Evolutionary conservation across 2,888 invertebrate species (phyloP).

Genomic region (Sinodicranocentrus sp.): DNA sequence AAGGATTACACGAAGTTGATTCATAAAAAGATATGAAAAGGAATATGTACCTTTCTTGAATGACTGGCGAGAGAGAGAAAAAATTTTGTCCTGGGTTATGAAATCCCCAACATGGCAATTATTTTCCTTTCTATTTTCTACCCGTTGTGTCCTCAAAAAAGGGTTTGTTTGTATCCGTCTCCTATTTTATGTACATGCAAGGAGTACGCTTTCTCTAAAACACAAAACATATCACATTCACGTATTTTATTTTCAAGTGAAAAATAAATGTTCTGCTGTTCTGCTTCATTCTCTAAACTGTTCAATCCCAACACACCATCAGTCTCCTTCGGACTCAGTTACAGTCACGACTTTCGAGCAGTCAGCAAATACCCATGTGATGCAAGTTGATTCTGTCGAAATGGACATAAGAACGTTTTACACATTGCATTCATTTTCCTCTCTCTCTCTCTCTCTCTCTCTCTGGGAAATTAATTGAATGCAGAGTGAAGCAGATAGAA

Average conservation of each 20-base stretch:
- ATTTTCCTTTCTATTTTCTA: constrained; percentile 32
- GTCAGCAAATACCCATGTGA: too few species aligned
- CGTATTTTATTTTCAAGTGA: constrained; percentile 20
- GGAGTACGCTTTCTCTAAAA: too few species aligned
- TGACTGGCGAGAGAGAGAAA: constrained; percentile 4
- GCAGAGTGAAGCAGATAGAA: constrained; percentile 6
- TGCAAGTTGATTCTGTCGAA: constrained; percentile 28
- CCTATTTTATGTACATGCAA: background rate
- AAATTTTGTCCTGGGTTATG: constrained; percentile 19
- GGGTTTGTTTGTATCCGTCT: background rate
- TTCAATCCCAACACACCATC: too few species aligned
- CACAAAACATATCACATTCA: background rate
- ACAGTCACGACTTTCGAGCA: too few species aligned
- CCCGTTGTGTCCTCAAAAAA: background rate
- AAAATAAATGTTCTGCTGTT: too few species aligned
- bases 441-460: constrained; percentile 48
- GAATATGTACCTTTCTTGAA: constrained; percentile 26
- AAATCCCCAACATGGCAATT: constrained; percentile 38
- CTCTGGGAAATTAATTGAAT: constrained; percentile 60
- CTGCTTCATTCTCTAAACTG: too few species aligned
- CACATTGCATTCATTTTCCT: constrained; percentile 37
- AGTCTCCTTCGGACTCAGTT: too few species aligned
- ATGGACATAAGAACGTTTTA: constrained; percentile 26
- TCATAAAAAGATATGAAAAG: constrained; percentile 29
- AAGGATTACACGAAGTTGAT: constrained; percentile 13